A percentile compares a stretch with the other conserved stretches of the same genome.
Conservation (phyloP, 2,797 vertebrate genomes). For the Phrynocephalus guinanensis region DNA sequence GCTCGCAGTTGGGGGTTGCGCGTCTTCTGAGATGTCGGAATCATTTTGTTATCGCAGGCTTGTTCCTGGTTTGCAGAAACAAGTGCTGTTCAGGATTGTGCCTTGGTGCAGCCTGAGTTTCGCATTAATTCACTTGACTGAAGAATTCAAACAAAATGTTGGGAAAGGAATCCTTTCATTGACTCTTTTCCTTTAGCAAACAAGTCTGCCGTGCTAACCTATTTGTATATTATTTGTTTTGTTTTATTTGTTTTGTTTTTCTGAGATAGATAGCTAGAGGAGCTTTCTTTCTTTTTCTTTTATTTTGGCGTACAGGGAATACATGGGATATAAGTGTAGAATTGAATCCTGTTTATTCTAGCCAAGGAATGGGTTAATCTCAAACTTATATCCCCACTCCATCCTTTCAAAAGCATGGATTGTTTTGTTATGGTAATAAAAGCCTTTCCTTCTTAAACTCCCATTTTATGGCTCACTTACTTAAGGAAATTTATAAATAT, state of each 20-base stretch:
- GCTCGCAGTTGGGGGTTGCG: background rate
- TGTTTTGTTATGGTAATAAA: background rate
- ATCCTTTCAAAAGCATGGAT: background rate
- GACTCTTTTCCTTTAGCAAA: background rate
- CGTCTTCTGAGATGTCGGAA: too few species aligned
- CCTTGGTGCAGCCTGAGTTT: background rate
- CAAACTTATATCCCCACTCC: background rate
- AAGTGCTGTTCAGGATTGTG: background rate
- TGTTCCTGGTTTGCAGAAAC: background rate
- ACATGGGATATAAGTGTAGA: background rate
- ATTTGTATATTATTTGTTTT: background rate
- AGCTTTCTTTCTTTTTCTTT: background rate
- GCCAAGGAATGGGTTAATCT: background rate
- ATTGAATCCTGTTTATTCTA: background rate
- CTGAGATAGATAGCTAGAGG: background rate
- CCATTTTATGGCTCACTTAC: background rate
- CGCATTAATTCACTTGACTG: too few species aligned
- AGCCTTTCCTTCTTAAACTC: background rate
- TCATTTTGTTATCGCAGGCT: background rate
- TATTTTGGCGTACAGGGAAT: background rate
- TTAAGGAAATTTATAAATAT: constrained; percentile 20
- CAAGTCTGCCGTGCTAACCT: background rate
- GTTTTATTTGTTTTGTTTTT: background rate
- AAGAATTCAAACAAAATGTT: background rate
- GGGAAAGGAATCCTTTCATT: background rate